Base-by-base conservation (phyloP, 2,113 vertebrate species). In the Bufo bufo region DNA sequence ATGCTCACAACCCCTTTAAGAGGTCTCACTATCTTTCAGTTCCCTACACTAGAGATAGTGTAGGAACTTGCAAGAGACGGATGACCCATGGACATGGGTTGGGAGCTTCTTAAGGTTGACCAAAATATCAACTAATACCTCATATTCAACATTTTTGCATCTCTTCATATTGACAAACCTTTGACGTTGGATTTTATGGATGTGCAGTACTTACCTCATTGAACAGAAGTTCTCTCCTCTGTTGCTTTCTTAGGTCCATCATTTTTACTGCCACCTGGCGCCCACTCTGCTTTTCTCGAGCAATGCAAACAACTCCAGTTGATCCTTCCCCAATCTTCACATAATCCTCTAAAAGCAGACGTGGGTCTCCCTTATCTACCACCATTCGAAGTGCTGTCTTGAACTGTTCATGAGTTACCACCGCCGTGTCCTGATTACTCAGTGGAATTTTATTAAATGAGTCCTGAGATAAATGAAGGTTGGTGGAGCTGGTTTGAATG, bases 171-270 rank as follows among this genome's bases (percentile, higher is more conserved):
- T 3, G 13, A 16, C 69, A 16, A 20, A 11, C 10, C 23, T 77
- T 49, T 50, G 23, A 77, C 7, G 11, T n/a, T 17, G 20, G n/a
- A n/a, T 23, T 59, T 2, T 59, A 54, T 23, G 3, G 23, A 65
- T 13, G 14, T 69, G 3, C 7, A 54, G 4, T 8, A 78, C 72
- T 84, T 92, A 98, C 98, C 97, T 99, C 98, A 33, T 99, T 99
- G 90, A 99, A 99, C 23, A 99, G 97, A 90, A 99, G 93, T 90
- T 99, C 99, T 90, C 99, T 92, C 82, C 99, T 96, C 91, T 99
- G 99, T 92, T 99, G 99, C 92, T 97, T 97, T 85, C 97, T 94
- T 90, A 99, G 93, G 92, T 99, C 97, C 99, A 99, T 99, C 97
- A 99, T 99, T 92, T 99, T 99, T 90, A 99, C 97, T 0, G 99